Evolutionary conservation across 2,113 vertebrate species (phyloP).

Genomic region (Scalopus aquaticus): DNA sequence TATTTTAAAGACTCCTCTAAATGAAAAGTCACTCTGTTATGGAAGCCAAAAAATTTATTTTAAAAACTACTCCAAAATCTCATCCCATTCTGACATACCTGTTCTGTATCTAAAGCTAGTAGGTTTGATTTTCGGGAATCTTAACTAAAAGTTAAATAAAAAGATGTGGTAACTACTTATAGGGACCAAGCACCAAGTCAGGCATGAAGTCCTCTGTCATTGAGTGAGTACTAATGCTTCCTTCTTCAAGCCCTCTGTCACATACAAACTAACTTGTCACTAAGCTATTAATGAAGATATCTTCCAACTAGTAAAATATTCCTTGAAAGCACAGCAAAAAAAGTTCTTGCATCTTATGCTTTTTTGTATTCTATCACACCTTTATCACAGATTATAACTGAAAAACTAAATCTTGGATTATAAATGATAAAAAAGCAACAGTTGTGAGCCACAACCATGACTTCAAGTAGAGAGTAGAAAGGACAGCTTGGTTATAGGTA

Average conservation of each 20-base stretch:
- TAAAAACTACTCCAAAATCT: background rate
- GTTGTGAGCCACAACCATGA: background rate
- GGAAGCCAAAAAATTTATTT: background rate
- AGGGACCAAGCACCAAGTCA: background rate
- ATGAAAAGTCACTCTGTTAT: background rate
- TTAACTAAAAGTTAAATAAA: constrained; percentile 32
- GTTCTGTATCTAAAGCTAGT: background rate
- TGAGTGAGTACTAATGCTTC: background rate
- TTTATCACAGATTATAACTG: background rate
- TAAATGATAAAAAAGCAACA: background rate
- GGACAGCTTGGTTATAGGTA: background rate
- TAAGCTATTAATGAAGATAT: background rate
- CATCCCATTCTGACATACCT: background rate
- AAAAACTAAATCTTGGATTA: constrained; percentile 9
- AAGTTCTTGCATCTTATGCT: background rate
- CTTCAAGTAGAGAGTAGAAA: constrained; percentile 4
- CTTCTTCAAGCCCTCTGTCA: background rate
- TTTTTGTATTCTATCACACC: background rate
- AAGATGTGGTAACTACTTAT: background rate
- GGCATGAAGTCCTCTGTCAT: background rate
- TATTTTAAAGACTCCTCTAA: background rate
- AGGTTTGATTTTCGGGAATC: background rate
- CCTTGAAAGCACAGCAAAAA: background rate
- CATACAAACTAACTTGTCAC: background rate
- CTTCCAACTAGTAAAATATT: background rate